A percentile compares a stretch with the other conserved stretches of the same genome.
Conservation (phyloP, 2,113 vertebrate genomes). For the Corythaeola cristata region DNA sequence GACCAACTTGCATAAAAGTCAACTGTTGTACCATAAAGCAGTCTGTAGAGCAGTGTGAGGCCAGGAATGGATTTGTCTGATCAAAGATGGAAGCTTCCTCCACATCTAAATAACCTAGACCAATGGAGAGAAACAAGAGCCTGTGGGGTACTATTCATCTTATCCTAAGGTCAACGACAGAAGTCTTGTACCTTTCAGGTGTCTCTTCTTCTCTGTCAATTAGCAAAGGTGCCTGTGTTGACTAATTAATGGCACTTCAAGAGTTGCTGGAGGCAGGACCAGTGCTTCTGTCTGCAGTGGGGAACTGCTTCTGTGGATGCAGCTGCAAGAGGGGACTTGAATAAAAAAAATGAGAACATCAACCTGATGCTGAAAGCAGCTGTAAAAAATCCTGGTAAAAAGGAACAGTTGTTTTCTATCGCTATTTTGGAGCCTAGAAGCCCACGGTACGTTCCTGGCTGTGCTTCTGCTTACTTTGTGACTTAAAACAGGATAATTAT, state of each 20-base stretch:
- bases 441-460: neutral
- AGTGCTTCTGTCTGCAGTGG: neutral
- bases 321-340: neutral
- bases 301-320: neutral
- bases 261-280: neutral
- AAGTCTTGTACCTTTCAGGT: neutral
- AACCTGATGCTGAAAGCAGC: neutral
- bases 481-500: neutral
- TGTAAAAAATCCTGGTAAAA: neutral
- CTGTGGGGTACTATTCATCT: neutral
- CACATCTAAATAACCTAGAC: too few relatives aligned
- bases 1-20: neutral
- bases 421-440: neutral
- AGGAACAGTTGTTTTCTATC: constrained; percentile 10
- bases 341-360: neutral
- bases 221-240: neutral
- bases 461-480: neutral
- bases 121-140: neutral
- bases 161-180: neutral
- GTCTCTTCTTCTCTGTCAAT: neutral
- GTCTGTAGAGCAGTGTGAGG: neutral
- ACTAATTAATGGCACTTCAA: neutral
- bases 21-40: neutral
- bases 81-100: neutral
- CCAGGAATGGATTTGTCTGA: neutral